A percentile compares a stretch with the other conserved stretches of the same genome.
Conservation (phyloP, 2,888 invertebrate species). For the Cephus spinipes region DNA sequence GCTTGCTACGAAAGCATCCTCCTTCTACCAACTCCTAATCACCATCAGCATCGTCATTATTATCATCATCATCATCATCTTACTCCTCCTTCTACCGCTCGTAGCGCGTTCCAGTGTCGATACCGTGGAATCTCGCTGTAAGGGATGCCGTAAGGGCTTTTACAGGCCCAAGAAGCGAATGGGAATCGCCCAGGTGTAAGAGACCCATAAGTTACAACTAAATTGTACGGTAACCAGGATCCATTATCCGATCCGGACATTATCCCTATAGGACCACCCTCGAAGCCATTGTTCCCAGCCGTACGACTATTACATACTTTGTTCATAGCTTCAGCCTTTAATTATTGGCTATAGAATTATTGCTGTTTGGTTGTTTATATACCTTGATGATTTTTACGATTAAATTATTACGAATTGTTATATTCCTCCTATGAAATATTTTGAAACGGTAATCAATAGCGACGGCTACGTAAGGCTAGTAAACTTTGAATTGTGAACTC, state of each 20-base stretch:
- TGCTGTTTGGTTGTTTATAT: neutral
- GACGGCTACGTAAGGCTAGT: neutral
- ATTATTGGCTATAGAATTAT: neutral
- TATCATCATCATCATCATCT: neutral
- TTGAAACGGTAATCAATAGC: neutral
- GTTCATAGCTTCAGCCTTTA: conserved; percentile 14
- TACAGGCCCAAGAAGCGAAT: neutral
- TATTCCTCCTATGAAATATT: neutral
- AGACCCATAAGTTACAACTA: conserved; percentile 41
- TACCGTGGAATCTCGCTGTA: neutral
- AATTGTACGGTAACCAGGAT: conserved; percentile 44
- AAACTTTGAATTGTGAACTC: neutral
- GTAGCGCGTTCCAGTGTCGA: neutral
- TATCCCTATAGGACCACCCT: conserved; percentile 30
- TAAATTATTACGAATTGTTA: neutral
- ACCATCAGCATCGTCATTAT: neutral
- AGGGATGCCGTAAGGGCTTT: neutral
- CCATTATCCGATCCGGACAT: conserved; percentile 38
- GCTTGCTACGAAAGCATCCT: neutral
- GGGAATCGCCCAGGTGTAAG: conserved; percentile 18
- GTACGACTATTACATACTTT: conserved; percentile 29
- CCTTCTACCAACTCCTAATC: neutral
- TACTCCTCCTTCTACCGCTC: neutral
- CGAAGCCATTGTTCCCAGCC: conserved; percentile 31
- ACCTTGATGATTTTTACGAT: neutral